Percentiles rank a stretch among this genome's conserved stretches.
Evolutionary conservation across 2,888 invertebrate genomes (phyloP).

Genomic region (Coleophora deauratella): DNA sequence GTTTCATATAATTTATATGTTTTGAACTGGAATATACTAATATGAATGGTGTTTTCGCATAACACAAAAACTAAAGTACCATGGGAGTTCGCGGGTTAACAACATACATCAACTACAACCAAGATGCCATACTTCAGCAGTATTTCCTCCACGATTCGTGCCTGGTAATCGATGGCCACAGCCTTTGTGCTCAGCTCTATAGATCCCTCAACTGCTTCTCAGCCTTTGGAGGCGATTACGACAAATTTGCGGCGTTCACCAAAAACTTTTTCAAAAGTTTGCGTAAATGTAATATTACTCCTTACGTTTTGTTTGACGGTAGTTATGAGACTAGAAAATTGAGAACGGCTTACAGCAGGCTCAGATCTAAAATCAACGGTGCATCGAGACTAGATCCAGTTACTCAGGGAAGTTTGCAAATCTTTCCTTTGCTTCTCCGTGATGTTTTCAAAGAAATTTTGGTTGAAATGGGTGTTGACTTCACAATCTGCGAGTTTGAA

Average conservation of each 20-base stretch:
- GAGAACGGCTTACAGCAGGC: slow-evolving; percentile 75
- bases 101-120: slow-evolving; percentile 80
- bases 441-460: slow-evolving; percentile 84
- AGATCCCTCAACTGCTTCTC: slow-evolving; percentile 75
- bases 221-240: slow-evolving; percentile 91
- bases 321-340: slow-evolving; percentile 82
- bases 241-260: slow-evolving; percentile 79
- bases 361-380: slow-evolving; percentile 74
- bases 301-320: slow-evolving; percentile 87
- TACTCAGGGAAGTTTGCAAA: slow-evolving; percentile 66
- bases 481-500: slow-evolving; percentile 87
- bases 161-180: slow-evolving; percentile 87
- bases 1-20: too few species aligned
- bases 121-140: slow-evolving; percentile 76
- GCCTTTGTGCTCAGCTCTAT: slow-evolving; percentile 82
- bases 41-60: too few species aligned
- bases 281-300: slow-evolving; percentile 79
- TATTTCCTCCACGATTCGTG: slow-evolving; percentile 78
- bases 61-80: too few species aligned
- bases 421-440: slow-evolving; percentile 84
- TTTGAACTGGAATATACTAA: too few species aligned
- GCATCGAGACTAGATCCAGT: slow-evolving; percentile 73
- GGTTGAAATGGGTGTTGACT: slow-evolving; percentile 75
- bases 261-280: slow-evolving; percentile 80
- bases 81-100: slow-evolving; percentile 92